A percentile compares a stretch with the other conserved stretches of the same genome.
Evolutionary conservation across 1,140 invertebrate species (phyloP).

Genomic region (Drosophila carrolli): DNA sequence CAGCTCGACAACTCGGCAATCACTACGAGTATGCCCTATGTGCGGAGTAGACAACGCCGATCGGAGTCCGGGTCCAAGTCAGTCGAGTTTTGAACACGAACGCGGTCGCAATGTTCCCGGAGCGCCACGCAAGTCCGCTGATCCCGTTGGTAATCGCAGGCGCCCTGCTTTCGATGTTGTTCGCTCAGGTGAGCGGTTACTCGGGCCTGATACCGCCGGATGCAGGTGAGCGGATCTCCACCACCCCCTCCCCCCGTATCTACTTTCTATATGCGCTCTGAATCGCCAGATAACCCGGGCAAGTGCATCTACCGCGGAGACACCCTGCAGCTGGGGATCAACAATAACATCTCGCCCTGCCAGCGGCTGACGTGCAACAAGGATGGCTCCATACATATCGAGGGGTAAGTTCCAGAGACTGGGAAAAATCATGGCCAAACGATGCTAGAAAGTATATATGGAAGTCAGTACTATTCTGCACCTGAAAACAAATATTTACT

Average conservation of each 20-base stretch:
- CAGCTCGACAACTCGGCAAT: conserved; percentile 13
- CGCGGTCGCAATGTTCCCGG: conserved; percentile 53
- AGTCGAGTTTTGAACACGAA: conserved; percentile 66
- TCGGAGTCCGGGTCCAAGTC: conserved; percentile 38
- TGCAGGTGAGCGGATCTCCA: conserved; percentile 46
- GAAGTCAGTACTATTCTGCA: no score
- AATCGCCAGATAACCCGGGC: conserved; percentile 54
- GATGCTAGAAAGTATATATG: no score
- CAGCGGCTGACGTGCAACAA: conserved; percentile 73
- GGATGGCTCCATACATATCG: conserved; percentile 75
- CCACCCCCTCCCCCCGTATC: neutral
- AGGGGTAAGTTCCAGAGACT: conserved; percentile 67
- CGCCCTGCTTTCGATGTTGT: conserved; percentile 28
- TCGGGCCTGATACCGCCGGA: conserved; percentile 64
- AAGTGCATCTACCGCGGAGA: conserved; percentile 80
- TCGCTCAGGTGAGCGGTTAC: conserved; percentile 58
- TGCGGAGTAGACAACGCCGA: conserved; percentile 28
- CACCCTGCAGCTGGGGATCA: conserved; percentile 54
- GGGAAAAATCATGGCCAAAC: neutral
- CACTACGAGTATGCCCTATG: conserved; percentile 1
- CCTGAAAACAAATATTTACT: no score
- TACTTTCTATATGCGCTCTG: no score
- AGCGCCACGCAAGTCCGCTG: conserved; percentile 6
- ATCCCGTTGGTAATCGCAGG: conserved; percentile 26
- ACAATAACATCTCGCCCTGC: conserved; percentile 73